A percentile compares a stretch with the other conserved stretches of the same genome.
Conservation (phyloP, 2,888 invertebrate species). For the Lasioglossum villosulum region DNA sequence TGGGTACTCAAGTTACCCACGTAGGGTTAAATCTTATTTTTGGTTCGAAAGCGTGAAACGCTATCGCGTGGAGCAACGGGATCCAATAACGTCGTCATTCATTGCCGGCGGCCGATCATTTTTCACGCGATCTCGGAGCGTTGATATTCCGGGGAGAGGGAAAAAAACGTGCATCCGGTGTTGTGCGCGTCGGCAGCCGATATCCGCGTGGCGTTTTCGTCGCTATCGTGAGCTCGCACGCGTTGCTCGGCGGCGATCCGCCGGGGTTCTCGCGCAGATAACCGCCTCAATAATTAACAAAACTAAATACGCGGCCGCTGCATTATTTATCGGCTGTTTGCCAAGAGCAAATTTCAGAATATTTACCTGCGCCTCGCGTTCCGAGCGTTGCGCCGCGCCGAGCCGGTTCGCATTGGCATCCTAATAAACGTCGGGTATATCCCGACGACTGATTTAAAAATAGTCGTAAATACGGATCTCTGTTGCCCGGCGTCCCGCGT, state of each 20-base stretch:
- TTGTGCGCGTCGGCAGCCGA: neutral
- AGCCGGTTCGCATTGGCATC: constrained; percentile 69
- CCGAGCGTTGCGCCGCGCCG: constrained; percentile 39
- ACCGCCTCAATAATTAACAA: constrained; percentile 65
- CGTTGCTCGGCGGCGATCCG: neutral
- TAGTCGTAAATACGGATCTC: constrained; percentile 71
- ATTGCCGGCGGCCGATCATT: constrained; percentile 10
- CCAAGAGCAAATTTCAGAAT: constrained; percentile 71
- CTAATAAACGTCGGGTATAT: constrained; percentile 76
- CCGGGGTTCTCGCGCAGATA: constrained; percentile 39
- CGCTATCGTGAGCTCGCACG: constrained; percentile 10
- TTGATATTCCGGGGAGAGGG: neutral
- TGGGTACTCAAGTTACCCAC: neutral
- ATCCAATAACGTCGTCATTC: constrained; percentile 12
- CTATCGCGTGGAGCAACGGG: neutral
- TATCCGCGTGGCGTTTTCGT: constrained; percentile 12
- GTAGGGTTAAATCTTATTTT: neutral
- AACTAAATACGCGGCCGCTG: constrained; percentile 64
- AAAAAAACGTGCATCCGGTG: constrained; percentile 1
- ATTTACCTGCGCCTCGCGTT: constrained; percentile 62
- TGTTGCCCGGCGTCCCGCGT: constrained; percentile 13
- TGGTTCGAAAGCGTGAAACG: neutral
- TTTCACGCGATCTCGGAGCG: constrained; percentile 15
- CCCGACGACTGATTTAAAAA: constrained; percentile 71
- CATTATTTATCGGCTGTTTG: constrained; percentile 66